These are phyloP conservation scores for Aurelia sp. DNA, from an alignment of 30 jellyfish, hydroid and myxozoan genomes.

Conservation along the genomic window DNA sequence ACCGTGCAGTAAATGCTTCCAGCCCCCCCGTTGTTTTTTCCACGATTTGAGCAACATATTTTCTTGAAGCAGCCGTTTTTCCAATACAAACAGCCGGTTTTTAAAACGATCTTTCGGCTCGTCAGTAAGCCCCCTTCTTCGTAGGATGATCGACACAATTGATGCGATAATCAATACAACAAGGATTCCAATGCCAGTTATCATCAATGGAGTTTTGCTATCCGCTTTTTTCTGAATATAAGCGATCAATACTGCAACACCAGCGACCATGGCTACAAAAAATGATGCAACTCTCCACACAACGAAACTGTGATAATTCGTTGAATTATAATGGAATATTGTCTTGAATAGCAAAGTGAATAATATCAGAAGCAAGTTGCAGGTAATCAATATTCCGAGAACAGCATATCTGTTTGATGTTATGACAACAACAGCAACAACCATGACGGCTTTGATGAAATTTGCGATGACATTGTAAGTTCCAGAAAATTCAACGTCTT, in stretches of 20 bases:
- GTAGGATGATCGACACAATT: slow-evolving; percentile 46
- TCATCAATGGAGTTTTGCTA: slow-evolving; percentile 74
- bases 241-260: slow-evolving; percentile 76
- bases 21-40: slow-evolving; percentile 51
- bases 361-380: slow-evolving; percentile 43
- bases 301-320: slow-evolving; percentile 70
- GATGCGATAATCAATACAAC: slow-evolving; percentile 51
- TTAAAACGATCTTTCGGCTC: slow-evolving; percentile 68
- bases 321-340: slow-evolving; percentile 63
- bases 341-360: slow-evolving; percentile 65
- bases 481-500: slow-evolving; percentile 90
- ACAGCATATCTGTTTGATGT: slow-evolving; percentile 65
- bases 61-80: slow-evolving; percentile 57
- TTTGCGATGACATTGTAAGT: slow-evolving; percentile 77
- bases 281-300: slow-evolving; percentile 92
- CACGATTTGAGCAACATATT: slow-evolving; percentile 66
- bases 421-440: slow-evolving; percentile 72
- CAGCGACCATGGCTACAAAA: slow-evolving; percentile 46
- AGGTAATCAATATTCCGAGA: slow-evolving; percentile 42
- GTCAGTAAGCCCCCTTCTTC: slow-evolving; percentile 34
- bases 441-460: slow-evolving; percentile 76
- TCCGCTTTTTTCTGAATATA: slow-evolving; percentile 30
- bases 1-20: slow-evolving; percentile 63
- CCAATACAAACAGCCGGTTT: slow-evolving; percentile 42
- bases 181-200: slow-evolving; percentile 60